These are phyloP conservation scores for Melanotus villosus DNA, from an alignment of 2,888 invertebrate species.

Conservation along the genomic window DNA sequence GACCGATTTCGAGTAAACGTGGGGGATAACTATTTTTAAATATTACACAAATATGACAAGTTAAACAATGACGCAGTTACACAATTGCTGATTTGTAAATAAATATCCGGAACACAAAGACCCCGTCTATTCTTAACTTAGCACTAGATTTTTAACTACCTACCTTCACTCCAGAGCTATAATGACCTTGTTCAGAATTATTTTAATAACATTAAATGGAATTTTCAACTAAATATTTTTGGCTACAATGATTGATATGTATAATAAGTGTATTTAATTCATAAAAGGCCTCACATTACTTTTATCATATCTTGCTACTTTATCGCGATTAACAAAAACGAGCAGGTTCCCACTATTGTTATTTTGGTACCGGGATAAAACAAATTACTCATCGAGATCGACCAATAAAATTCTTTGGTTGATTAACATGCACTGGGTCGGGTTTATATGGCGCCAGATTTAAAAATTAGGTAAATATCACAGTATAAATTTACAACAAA, in stretches of 20 bases:
- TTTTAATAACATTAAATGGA: not conserved
- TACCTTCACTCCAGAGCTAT: constrained; percentile 47
- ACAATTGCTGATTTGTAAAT: not conserved
- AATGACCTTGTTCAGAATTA: constrained; percentile 39
- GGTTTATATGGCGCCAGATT: constrained; percentile 30
- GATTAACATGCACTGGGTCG: constrained; percentile 27
- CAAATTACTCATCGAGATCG: constrained; percentile 35
- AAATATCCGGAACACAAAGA: not conserved
- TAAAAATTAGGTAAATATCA: too few relatives aligned
- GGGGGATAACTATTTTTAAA: constrained; percentile 39
- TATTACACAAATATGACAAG: constrained; percentile 35
- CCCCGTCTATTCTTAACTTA: constrained; percentile 23
- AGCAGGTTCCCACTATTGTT: constrained; percentile 23
- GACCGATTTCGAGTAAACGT: constrained; percentile 10
- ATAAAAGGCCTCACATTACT: constrained; percentile 39
- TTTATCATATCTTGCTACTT: constrained; percentile 8
- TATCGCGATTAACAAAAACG: constrained; percentile 3
- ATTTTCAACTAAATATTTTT: constrained; percentile 1
- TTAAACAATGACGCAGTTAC: constrained; percentile 16
- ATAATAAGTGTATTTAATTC: constrained; percentile 7
- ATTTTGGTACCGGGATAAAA: constrained; percentile 40
- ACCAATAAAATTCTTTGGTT: constrained; percentile 28
- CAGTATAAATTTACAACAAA: too few relatives aligned
- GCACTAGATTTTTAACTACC: constrained; percentile 34
- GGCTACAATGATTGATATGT: constrained; percentile 30